Conservation (phyloP, 64 coral and sea anemone genomes). For the Montipora foliosa region DNA sequence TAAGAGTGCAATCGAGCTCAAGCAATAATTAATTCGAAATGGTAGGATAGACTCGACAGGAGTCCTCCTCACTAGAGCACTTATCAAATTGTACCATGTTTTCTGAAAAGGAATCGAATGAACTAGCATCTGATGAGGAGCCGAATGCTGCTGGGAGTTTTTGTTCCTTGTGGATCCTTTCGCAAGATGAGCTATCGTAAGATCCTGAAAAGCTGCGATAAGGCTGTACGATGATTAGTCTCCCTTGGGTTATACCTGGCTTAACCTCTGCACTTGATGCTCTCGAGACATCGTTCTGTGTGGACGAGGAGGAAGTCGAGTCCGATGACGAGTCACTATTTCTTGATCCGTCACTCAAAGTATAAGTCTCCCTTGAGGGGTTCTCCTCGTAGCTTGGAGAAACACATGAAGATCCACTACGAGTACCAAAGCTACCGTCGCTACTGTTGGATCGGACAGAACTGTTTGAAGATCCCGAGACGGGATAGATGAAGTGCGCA, state of each 20-base stretch:
- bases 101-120: not conserved
- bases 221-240: conserved; percentile 32
- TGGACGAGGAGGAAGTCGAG: not conserved
- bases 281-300: not conserved
- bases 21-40: not conserved
- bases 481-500: not conserved
- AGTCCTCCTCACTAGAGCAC: conserved; percentile 9
- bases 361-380: not conserved
- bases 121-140: not conserved
- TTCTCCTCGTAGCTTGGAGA: not conserved
- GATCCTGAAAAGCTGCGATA: not conserved
- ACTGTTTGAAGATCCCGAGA: not conserved
- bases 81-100: not conserved
- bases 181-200: not conserved
- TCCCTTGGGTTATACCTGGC: not conserved
- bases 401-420: not conserved
- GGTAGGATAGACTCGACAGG: not conserved
- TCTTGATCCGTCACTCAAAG: not conserved
- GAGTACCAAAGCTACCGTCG: not conserved
- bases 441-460: not conserved
- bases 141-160: not conserved
- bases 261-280: not conserved
- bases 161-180: not conserved
- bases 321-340: not conserved
- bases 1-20: not conserved